Percentiles rank a stretch among this genome's conserved stretches.
phyloP scores from a whole-genome alignment of 2,113 vertebrate species.

The Apteryx mantelli region DNA sequence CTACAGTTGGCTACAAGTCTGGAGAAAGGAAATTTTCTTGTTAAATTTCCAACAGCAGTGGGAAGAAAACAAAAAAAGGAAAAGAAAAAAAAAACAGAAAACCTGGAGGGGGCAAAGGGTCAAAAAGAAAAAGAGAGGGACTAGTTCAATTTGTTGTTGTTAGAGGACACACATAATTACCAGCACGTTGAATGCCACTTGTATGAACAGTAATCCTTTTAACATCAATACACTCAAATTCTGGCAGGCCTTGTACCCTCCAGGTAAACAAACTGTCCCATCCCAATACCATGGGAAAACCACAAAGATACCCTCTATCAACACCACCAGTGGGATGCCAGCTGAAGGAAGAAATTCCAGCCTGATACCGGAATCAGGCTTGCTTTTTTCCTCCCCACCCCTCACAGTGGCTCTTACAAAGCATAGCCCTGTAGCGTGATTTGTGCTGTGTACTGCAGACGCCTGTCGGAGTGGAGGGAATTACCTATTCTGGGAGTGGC shows the following conservation, averaged over 20 bases:
- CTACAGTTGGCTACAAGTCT: not conserved
- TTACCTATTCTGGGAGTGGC: not conserved
- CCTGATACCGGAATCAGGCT: not conserved
- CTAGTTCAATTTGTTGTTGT: not conserved
- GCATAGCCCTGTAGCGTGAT: not conserved
- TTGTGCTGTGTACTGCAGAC: not conserved
- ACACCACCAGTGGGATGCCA: not conserved
- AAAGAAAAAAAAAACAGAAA: not conserved
- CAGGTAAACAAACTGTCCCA: not conserved
- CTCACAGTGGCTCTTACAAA: rapidly evolving
- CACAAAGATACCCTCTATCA: not conserved
- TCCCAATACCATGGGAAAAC: not conserved
- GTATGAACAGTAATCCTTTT: not conserved
- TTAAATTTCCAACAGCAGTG: not conserved
- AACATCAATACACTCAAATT: not conserved
- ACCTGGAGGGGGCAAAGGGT: not conserved
- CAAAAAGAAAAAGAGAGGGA: not conserved
- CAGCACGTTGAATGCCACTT: not conserved
- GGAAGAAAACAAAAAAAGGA: not conserved
- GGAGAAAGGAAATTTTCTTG: conserved; percentile 9
- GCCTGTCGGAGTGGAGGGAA: not conserved
- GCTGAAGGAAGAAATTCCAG: not conserved
- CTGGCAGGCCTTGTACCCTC: not conserved
- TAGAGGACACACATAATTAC: not conserved
- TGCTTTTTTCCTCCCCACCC: not conserved